A percentile compares a stretch with the other conserved stretches of the same genome.
Evolutionary conservation across 2,797 vertebrate species (phyloP).

Genomic region (Periophthalmus magnuspinnatus): DNA sequence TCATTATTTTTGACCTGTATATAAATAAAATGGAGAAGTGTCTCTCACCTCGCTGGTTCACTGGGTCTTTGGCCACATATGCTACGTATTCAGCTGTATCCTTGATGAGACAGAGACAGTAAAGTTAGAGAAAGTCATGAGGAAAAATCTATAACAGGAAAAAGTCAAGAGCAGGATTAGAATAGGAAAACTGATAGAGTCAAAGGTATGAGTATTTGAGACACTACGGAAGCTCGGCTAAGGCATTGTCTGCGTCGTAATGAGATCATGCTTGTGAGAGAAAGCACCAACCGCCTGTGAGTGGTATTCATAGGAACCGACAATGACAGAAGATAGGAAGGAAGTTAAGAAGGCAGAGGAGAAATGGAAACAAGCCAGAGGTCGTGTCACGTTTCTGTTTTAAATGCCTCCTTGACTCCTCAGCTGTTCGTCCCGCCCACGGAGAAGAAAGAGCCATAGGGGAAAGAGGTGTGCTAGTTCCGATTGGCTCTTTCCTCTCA

Average conservation of each 20-base stretch:
- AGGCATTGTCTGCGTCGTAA: constrained; percentile 44
- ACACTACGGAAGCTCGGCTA: constrained; percentile 40
- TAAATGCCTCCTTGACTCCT: not conserved
- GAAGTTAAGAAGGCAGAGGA: constrained; percentile 56
- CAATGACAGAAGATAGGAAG: constrained; percentile 68
- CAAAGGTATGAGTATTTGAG: constrained; percentile 37
- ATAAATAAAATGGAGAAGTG: not conserved
- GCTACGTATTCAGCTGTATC: constrained; percentile 97
- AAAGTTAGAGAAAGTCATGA: constrained; percentile 33
- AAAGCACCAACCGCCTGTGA: constrained; percentile 36
- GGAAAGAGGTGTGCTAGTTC: not conserved
- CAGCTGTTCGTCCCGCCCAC: not conserved
- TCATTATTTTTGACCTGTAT: no score
- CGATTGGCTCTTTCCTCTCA: not conserved
- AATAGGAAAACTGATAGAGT: constrained; percentile 43
- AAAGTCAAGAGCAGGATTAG: constrained; percentile 39
- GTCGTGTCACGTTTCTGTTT: not conserved
- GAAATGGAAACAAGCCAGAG: constrained; percentile 54
- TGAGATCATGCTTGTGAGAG: constrained; percentile 37
- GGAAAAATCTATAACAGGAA: constrained; percentile 32
- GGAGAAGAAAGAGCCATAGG: not conserved
- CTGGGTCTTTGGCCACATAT: constrained; percentile 99
- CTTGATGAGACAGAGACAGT: constrained; percentile 68
- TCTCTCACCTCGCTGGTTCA: constrained; percentile 94
- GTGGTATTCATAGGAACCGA: constrained; percentile 52